Evolutionary conservation across 2,797 vertebrate genomes (phyloP).

Genomic region (Spatula versicolor): DNA sequence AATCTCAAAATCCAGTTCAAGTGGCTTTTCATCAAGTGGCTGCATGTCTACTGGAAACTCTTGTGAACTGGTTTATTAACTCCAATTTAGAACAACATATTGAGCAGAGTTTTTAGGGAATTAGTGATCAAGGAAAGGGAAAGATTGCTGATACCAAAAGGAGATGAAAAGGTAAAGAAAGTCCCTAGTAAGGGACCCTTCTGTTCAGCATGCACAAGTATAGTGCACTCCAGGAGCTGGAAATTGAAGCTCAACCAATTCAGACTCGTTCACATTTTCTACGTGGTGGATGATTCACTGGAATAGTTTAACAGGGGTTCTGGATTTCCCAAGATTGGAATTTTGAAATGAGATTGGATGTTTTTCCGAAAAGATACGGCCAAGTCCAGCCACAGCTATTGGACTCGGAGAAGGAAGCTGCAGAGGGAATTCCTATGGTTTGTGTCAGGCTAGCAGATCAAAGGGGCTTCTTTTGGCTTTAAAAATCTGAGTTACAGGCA

Average conservation of each 20-base stretch:
- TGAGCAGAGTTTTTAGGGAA: background rate
- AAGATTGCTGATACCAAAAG: background rate
- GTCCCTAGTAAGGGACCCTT: background rate
- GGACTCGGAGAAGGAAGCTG: slow-evolving; percentile 7
- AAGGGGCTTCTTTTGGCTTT: background rate
- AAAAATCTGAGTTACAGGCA: background rate
- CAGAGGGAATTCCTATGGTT: slow-evolving; percentile 16
- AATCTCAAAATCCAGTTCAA: background rate
- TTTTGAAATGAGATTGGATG: slow-evolving; percentile 24
- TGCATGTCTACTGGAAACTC: background rate
- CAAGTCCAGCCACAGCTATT: background rate
- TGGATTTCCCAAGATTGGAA: slow-evolving; percentile 18
- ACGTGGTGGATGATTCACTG: background rate
- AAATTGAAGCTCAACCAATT: background rate
- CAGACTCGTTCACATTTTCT: background rate
- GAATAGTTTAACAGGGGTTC: background rate
- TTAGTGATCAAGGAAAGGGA: background rate
- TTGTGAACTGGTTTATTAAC: background rate
- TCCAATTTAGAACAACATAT: background rate
- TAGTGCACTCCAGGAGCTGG: background rate
- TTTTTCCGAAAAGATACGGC: background rate
- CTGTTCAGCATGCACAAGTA: background rate
- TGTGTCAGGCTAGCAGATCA: background rate
- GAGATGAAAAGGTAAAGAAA: background rate
- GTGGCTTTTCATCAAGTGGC: background rate